Percentiles rank a stretch among this genome's conserved stretches.
phyloP scores from a whole-genome alignment of 2,888 invertebrate genomes.

The Chaetoderma sp. region DNA sequence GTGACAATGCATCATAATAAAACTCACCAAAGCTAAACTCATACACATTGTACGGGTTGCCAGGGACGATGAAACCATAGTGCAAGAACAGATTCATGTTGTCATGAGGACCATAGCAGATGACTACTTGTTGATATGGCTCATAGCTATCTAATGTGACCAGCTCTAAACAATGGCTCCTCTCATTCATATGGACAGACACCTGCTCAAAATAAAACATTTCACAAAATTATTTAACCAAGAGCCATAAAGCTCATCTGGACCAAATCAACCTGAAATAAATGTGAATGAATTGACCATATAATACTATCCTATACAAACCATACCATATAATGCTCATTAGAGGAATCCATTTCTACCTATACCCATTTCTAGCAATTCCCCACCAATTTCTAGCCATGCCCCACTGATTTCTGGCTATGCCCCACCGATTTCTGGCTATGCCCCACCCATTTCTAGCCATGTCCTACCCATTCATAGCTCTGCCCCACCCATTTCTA shows the following conservation, averaged over 20 bases:
- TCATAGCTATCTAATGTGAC: constrained; percentile 73
- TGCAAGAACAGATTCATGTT: constrained; percentile 85
- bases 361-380: too few relatives aligned
- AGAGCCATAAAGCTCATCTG: not conserved
- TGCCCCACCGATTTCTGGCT: too few relatives aligned
- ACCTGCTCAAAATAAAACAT: constrained; percentile 54
- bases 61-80: constrained; percentile 84
- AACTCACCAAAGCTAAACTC: constrained; percentile 70
- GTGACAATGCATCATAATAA: not conserved
- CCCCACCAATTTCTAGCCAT: too few relatives aligned
- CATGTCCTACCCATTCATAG: too few relatives aligned
- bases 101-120: constrained; percentile 87
- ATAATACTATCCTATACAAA: not conserved
- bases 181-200: constrained; percentile 59
- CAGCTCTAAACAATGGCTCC: constrained; percentile 73
- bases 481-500: too few relatives aligned
- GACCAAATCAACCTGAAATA: not conserved
- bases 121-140: constrained; percentile 83
- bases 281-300: not conserved
- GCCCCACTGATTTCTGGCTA: too few relatives aligned
- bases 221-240: too few relatives aligned
- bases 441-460: too few relatives aligned
- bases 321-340: too few relatives aligned
- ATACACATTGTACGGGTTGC: constrained; percentile 79
- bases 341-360: too few relatives aligned